Percentiles rank a stretch among this genome's conserved stretches.
Evolutionary conservation across 2,797 vertebrate genomes (phyloP).

Genomic region (Poecilia wingei): DNA sequence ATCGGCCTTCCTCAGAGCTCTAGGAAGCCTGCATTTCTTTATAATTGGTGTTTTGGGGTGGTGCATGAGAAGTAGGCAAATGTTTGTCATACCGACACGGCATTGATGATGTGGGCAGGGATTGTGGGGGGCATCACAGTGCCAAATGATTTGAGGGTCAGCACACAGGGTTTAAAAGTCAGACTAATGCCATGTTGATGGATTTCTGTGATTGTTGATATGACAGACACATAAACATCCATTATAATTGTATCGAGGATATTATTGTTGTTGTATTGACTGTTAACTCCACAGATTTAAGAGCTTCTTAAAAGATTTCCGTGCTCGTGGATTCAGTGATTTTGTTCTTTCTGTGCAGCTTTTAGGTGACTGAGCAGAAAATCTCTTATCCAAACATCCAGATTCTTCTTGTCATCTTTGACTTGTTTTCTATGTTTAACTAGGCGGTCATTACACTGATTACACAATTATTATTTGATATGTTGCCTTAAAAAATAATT

Average conservation of each 20-base stretch:
- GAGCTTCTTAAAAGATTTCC: neutral
- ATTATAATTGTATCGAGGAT: neutral
- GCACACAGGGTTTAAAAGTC: conserved; percentile 34
- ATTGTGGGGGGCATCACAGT: conserved; percentile 15
- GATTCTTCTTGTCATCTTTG: neutral
- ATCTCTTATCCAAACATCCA: neutral
- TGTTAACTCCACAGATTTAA: neutral
- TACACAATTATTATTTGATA: neutral
- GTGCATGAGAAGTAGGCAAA: conserved; percentile 58
- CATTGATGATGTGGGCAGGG: conserved; percentile 43
- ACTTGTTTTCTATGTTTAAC: neutral
- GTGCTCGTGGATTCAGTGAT: neutral
- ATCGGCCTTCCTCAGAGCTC: conserved; percentile 58
- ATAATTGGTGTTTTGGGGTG: conserved; percentile 66
- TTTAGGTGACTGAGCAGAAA: neutral
- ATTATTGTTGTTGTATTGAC: neutral
- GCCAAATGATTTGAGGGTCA: conserved; percentile 55
- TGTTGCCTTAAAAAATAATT: neutral
- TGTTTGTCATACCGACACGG: conserved; percentile 65
- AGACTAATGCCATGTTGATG: conserved; percentile 14
- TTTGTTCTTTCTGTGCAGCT: neutral
- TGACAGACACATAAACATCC: conserved; percentile 1
- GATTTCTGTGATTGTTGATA: conserved; percentile 23
- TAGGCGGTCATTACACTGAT: neutral
- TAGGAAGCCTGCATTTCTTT: conserved; percentile 68